phyloP scores from a whole-genome alignment of 2,888 invertebrate genomes.

The Amblyjoppa proteus region DNA sequence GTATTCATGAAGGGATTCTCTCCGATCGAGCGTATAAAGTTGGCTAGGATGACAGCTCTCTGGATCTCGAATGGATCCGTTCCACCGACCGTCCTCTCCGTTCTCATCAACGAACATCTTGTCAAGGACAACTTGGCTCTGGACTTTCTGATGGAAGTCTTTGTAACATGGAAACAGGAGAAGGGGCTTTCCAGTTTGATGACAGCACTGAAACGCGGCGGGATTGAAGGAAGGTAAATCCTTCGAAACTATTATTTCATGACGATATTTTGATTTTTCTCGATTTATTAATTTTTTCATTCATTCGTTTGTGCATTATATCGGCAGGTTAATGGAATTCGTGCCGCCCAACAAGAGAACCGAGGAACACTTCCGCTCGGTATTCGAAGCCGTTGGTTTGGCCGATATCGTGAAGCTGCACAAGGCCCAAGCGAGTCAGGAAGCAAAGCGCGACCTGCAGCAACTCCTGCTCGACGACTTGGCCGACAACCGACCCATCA shows the following conservation, averaged over 20 bases:
- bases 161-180: constrained; percentile 95
- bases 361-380: constrained; percentile 93
- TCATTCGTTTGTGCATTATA: not conserved
- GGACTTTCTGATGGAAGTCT: constrained; percentile 97
- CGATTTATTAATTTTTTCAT: constrained; percentile 7
- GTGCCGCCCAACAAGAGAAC: constrained; percentile 97
- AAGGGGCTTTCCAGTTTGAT: constrained; percentile 94
- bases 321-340: constrained; percentile 93
- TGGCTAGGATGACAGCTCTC: constrained; percentile 97
- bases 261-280: constrained; percentile 9
- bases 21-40: constrained; percentile 94
- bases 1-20: constrained; percentile 98
- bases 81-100: constrained; percentile 94
- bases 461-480: constrained; percentile 93
- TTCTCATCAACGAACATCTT: constrained; percentile 96
- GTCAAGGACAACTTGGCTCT: constrained; percentile 97
- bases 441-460: constrained; percentile 92
- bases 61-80: constrained; percentile 97
- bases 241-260: not conserved
- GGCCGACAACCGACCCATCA: constrained; percentile 93
- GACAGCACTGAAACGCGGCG: constrained; percentile 94
- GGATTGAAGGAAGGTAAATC: constrained; percentile 88
- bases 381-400: constrained; percentile 93
- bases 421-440: constrained; percentile 94
- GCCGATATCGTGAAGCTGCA: constrained; percentile 93